Conservation (phyloP, 2,888 invertebrate species). For the Brachylomia viminalis region DNA sequence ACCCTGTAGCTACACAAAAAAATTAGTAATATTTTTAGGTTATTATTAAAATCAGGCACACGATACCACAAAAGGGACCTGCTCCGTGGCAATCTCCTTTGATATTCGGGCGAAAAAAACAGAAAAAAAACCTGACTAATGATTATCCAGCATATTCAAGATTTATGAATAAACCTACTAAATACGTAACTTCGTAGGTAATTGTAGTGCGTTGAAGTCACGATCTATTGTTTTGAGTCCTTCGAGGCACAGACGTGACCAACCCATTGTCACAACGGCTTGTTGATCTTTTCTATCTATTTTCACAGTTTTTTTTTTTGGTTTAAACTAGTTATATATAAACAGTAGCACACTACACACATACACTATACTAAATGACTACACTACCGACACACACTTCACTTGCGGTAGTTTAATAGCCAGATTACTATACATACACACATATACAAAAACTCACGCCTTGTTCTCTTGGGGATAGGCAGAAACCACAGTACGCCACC, state of each 20-base stretch:
- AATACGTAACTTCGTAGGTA: background rate
- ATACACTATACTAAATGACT: background rate
- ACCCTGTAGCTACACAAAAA: too few relatives aligned
- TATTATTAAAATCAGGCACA: too few relatives aligned
- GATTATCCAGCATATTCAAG: background rate
- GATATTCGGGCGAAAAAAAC: too few relatives aligned
- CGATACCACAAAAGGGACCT: too few relatives aligned
- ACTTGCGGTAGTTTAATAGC: background rate
- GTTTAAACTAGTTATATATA: background rate
- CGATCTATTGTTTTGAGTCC: constrained; percentile 32
- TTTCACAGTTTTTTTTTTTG: constrained; percentile 35
- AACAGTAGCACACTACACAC: background rate
- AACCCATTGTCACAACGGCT: constrained; percentile 34
- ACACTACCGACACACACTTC: background rate
- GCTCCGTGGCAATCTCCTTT: too few relatives aligned
- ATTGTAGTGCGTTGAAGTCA: constrained; percentile 10
- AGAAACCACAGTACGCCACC: background rate
- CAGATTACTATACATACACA: background rate
- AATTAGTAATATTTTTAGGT: too few relatives aligned
- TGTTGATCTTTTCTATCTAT: constrained; percentile 51
- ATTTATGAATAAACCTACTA: background rate
- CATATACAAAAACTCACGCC: background rate
- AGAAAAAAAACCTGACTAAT: background rate
- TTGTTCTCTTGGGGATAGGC: background rate
- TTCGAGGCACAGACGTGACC: constrained; percentile 43